phyloP scores from a whole-genome alignment of 1,140 invertebrate species.

The Drosophila nasuta region DNA sequence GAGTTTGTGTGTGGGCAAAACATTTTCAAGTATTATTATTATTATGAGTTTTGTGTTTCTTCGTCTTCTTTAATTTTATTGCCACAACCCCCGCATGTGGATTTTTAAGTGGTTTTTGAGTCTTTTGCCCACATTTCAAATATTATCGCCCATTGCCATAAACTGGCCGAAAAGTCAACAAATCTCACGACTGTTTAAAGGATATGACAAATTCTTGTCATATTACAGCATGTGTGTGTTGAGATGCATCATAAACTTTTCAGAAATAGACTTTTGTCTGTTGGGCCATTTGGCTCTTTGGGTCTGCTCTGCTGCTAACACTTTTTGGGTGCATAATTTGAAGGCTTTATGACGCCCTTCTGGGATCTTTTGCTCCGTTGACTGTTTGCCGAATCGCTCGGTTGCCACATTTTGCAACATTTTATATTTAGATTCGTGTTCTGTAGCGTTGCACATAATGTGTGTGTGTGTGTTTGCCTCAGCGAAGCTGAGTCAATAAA shows the following conservation, averaged over 20 bases:
- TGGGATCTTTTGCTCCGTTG: constrained; percentile 13
- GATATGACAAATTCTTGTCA: constrained; percentile 25
- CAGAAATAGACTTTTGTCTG: constrained; percentile 32
- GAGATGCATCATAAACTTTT: constrained; percentile 34
- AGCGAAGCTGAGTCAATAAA: constrained; percentile 73
- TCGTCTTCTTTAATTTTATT: constrained; percentile 50
- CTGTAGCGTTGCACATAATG: constrained; percentile 40
- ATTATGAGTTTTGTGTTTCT: constrained; percentile 46
- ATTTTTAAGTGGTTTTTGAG: constrained; percentile 39
- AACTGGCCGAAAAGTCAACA: constrained; percentile 46
- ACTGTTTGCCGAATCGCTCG: constrained; percentile 20
- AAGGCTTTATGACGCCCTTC: constrained; percentile 56
- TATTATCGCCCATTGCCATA: constrained; percentile 12
- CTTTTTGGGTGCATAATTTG: constrained; percentile 40
- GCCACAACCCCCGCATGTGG: constrained; percentile 51
- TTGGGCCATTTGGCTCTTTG: constrained; percentile 9
- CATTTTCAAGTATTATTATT: constrained; percentile 58
- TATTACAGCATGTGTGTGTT: not conserved
- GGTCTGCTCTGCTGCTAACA: constrained; percentile 15
- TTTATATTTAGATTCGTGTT: constrained; percentile 65
- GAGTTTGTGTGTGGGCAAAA: constrained; percentile 33
- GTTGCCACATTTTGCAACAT: constrained; percentile 61
- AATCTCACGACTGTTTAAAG: constrained; percentile 18
- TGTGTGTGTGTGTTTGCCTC: constrained; percentile 56
- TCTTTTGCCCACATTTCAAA: constrained; percentile 22